A percentile compares a stretch with the other conserved stretches of the same genome.
phyloP scores from a whole-genome alignment of 2,888 invertebrate species.

The Tryphoninae sp. region DNA sequence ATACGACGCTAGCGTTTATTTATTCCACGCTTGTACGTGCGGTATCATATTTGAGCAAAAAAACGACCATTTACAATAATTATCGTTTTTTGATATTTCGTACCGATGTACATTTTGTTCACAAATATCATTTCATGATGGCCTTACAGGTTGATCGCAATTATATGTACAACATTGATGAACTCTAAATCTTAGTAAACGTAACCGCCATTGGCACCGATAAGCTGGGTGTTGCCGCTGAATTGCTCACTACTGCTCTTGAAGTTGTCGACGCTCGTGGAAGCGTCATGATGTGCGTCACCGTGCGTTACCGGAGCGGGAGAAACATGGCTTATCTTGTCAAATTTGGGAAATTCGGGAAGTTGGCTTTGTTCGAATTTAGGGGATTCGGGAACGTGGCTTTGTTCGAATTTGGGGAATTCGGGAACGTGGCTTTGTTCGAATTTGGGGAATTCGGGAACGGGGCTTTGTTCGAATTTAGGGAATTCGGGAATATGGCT shows the following conservation, averaged over 20 bases:
- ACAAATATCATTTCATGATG: neutral
- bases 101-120: neutral
- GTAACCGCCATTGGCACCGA: slow-evolving; percentile 75
- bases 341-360: slow-evolving; percentile 27
- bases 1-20: neutral
- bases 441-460: neutral
- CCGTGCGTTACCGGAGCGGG: neutral
- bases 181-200: slow-evolving; percentile 69
- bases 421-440: slow-evolving; percentile 19
- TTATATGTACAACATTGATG: slow-evolving; percentile 5
- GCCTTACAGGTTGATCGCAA: neutral
- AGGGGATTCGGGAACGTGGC: neutral
- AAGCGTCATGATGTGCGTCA: slow-evolving; percentile 40
- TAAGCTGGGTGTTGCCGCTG: slow-evolving; percentile 59
- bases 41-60: slow-evolving; percentile 1
- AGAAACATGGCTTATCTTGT: neutral
- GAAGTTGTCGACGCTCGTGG: slow-evolving; percentile 65
- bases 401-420: slow-evolving; percentile 5
- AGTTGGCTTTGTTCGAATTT: slow-evolving; percentile 1
- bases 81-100: neutral
- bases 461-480: slow-evolving; percentile 9
- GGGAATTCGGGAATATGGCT: slow-evolving; percentile 16
- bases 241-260: neutral
- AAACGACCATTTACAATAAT: neutral
- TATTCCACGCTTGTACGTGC: neutral